phyloP scores from a whole-genome alignment of 1,140 invertebrate species.

The Musca domestica region DNA sequence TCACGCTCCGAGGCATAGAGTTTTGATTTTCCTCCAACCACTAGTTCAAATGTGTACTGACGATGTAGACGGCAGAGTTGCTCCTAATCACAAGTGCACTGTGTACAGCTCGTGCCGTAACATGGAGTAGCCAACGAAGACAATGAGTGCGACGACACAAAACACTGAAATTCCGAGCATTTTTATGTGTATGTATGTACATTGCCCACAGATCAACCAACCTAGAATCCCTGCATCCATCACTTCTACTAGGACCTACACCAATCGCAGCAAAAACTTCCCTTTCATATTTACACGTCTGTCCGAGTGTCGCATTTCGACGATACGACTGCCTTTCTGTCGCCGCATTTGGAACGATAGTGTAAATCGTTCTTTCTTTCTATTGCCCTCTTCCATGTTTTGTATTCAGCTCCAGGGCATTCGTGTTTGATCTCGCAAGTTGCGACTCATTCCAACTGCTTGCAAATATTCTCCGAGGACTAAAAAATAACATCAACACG shows the following conservation, averaged over 20 bases:
- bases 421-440: conserved; percentile 46
- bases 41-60: neutral
- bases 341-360: neutral
- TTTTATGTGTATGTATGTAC: too few relatives aligned
- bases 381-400: too few relatives aligned
- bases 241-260: conserved; percentile 44
- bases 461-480: neutral
- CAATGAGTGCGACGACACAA: neutral
- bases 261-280: conserved; percentile 14
- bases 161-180: too few relatives aligned
- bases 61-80: neutral
- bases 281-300: neutral
- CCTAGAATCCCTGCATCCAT: conserved; percentile 27
- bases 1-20: neutral
- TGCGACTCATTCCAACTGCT: neutral
- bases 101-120: conserved; percentile 2
- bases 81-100: conserved; percentile 7
- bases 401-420: conserved; percentile 34
- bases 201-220: too few relatives aligned
- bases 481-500: neutral
- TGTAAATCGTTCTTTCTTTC: too few relatives aligned
- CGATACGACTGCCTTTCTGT: neutral
- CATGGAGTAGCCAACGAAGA: conserved; percentile 5
- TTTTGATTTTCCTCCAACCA: neutral
- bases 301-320: conserved; percentile 10